Evolutionary conservation across 2,888 invertebrate species (phyloP).

Genomic region (Nasonovia ribisnigri): DNA sequence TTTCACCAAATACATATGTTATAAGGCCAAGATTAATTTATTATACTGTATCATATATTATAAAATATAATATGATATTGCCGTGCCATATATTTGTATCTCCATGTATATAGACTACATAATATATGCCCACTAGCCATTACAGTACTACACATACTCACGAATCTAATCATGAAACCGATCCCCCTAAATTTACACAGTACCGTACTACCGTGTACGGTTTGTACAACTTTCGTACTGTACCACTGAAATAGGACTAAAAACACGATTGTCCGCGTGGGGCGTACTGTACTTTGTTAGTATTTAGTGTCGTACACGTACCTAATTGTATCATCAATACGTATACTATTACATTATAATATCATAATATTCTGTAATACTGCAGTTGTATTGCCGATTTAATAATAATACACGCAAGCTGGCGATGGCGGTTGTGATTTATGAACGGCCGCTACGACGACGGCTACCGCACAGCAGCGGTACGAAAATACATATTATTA

Average conservation of each 20-base stretch:
- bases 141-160: neutral
- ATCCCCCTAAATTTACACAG: neutral
- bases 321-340: neutral
- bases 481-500: slow-evolving; percentile 7
- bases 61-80: neutral
- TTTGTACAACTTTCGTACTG: too few species aligned
- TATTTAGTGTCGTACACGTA: neutral
- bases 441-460: neutral
- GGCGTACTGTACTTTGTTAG: neutral
- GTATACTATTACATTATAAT: neutral
- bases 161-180: neutral
- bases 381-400: neutral
- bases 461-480: neutral
- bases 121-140: neutral
- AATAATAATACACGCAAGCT: neutral
- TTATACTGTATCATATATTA: neutral
- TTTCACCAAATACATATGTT: neutral
- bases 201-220: too few species aligned
- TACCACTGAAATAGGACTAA: neutral
- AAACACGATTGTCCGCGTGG: neutral
- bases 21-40: neutral
- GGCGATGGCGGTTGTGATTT: neutral
- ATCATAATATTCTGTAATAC: neutral
- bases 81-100: neutral
- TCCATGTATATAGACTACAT: neutral